A percentile compares a stretch with the other conserved stretches of the same genome.
These are phyloP conservation scores for Buceros bicornis DNA, from an alignment of 2,797 vertebrate genomes.

Conservation along the genomic window DNA sequence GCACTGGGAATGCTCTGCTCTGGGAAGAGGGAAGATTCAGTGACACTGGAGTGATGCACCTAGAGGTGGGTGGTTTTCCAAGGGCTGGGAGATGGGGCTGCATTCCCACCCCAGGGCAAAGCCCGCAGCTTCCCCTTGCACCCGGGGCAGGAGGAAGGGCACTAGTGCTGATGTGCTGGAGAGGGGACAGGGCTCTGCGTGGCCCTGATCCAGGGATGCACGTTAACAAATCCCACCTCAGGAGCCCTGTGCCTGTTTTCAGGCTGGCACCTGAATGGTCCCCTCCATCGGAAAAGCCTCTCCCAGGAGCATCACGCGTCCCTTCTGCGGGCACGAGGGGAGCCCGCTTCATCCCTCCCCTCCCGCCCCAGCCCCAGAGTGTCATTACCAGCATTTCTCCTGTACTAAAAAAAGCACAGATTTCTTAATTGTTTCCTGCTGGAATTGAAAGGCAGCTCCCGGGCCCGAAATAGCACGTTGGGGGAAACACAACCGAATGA, in stretches of 20 bases:
- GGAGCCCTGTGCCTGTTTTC: neutral
- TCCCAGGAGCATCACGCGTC: neutral
- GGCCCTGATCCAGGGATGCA: neutral
- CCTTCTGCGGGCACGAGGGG: neutral
- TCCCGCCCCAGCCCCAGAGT: neutral
- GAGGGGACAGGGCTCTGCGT: neutral
- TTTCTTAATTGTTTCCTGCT: constrained; percentile 73
- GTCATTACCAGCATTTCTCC: constrained; percentile 28
- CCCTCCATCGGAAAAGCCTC: neutral
- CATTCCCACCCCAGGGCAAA: neutral
- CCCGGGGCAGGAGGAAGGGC: neutral
- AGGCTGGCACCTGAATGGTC: neutral
- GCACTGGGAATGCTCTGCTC: neutral
- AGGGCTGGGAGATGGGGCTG: neutral
- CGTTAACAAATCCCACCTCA: neutral
- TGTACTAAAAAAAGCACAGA: constrained; percentile 59
- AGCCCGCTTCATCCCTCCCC: neutral
- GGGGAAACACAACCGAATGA: neutral
- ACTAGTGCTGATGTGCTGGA: rapidly evolving
- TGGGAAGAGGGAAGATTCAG: neutral
- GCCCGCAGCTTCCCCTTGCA: rapidly evolving
- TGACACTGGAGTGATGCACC: neutral
- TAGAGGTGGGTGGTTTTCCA: neutral
- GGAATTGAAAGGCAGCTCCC: constrained; percentile 56
- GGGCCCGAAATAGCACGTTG: neutral